A percentile compares a stretch with the other conserved stretches of the same genome.
Evolutionary conservation across 37 sponge, comb jelly and placozoan species (phyloP).

Genomic region (Beroe ovata): DNA sequence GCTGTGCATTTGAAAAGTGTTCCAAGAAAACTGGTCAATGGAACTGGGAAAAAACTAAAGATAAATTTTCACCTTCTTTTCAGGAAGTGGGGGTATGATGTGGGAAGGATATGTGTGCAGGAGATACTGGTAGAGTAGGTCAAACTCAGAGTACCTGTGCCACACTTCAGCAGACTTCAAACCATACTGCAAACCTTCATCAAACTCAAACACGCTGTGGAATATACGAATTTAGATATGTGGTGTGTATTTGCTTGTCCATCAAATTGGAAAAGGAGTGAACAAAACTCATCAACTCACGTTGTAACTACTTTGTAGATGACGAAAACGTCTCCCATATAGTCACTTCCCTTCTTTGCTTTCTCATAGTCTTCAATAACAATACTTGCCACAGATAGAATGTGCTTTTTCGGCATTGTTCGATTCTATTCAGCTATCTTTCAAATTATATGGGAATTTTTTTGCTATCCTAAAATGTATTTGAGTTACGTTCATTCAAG

Average conservation of each 20-base stretch:
- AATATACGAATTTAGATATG: no score
- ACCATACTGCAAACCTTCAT: slow-evolving; percentile 14
- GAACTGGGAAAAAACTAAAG: neutral
- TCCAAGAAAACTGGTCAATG: neutral
- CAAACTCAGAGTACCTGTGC: slow-evolving; percentile 70
- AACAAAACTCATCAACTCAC: no score
- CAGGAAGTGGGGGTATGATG: slow-evolving; percentile 70
- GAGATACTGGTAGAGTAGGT: slow-evolving; percentile 66
- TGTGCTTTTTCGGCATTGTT: slow-evolving; percentile 24
- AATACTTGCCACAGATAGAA: slow-evolving; percentile 22
- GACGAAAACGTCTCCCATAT: slow-evolving; percentile 62
- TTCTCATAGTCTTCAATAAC: slow-evolving; percentile 56
- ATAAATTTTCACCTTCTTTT: slow-evolving; percentile 58
- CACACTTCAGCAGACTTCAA: slow-evolving; percentile 19
- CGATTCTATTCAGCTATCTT: no score
- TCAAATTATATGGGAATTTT: no score
- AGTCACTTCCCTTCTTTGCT: slow-evolving; percentile 58
- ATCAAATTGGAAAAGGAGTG: no score
- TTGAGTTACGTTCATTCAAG: no score
- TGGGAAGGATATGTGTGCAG: slow-evolving; percentile 69
- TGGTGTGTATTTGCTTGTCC: no score
- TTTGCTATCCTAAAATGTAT: no score
- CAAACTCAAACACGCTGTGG: slow-evolving; percentile 7
- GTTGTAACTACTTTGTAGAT: slow-evolving; percentile 58
- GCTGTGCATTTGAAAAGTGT: neutral